Conservation (phyloP, 1,140 invertebrate genomes). For the Bombus vancouverensis region DNA sequence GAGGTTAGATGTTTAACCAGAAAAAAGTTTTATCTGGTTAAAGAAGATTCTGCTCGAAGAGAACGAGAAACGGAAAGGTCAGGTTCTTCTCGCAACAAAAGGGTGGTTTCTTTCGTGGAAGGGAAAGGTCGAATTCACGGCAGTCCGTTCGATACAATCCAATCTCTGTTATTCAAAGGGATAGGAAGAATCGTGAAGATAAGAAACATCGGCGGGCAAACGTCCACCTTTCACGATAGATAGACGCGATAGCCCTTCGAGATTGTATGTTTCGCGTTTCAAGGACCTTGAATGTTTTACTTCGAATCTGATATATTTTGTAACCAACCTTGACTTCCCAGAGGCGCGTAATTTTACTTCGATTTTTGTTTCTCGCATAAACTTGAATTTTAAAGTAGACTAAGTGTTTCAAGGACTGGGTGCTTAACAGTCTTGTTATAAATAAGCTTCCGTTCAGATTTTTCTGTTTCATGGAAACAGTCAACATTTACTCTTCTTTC, state of each 20-base stretch:
- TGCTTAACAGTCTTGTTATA: neutral
- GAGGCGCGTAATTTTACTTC: no score
- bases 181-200: conserved; percentile 6
- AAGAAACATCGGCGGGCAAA: conserved; percentile 20
- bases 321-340: neutral
- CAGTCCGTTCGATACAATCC: conserved; percentile 43
- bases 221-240: conserved; percentile 40
- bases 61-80: conserved; percentile 22
- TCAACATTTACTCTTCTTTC: neutral
- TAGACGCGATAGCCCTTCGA: neutral
- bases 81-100: conserved; percentile 14
- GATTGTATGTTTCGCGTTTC: neutral
- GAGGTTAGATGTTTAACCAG: neutral
- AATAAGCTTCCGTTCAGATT: neutral
- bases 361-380: no score
- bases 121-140: conserved; percentile 45
- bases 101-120: neutral
- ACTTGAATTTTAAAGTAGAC: neutral
- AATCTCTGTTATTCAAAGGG: conserved; percentile 11
- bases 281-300: conserved; percentile 10
- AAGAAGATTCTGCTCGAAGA: neutral
- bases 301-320: neutral
- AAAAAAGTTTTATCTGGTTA: no score
- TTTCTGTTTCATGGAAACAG: neutral
- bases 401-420: neutral